Percentiles rank a stretch among this genome's conserved stretches.
phyloP scores from a whole-genome alignment of 2,888 invertebrate species.

The Drosophila helvetica region DNA sequence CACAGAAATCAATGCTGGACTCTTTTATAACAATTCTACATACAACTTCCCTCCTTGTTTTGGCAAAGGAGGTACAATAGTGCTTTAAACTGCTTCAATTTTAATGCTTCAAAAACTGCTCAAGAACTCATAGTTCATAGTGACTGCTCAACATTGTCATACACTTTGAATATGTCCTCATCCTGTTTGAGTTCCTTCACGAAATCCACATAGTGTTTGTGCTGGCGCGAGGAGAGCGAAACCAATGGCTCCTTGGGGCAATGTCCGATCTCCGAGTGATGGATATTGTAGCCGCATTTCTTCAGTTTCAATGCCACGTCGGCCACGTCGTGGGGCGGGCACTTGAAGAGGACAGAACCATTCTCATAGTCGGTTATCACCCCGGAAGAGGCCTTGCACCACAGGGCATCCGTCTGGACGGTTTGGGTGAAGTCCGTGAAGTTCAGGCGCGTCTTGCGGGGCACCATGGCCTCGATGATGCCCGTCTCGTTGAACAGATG shows the following conservation, averaged over 20 bases:
- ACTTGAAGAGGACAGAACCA: conserved; percentile 61
- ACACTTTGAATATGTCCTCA: conserved; percentile 60
- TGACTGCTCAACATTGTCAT: conserved; percentile 66
- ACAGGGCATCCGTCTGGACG: conserved; percentile 50
- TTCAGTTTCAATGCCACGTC: conserved; percentile 45
- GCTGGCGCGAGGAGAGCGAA: conserved; percentile 34
- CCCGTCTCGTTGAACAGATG: conserved; percentile 57
- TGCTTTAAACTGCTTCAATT: not conserved
- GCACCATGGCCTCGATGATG: conserved; percentile 55
- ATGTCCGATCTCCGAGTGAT: conserved; percentile 55
- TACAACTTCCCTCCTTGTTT: too few relatives aligned
- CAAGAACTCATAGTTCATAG: not conserved
- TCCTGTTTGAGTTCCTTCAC: conserved; percentile 46
- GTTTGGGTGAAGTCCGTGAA: conserved; percentile 40
- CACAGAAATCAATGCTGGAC: not conserved
- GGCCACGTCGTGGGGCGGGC: conserved; percentile 48
- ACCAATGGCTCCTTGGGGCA: conserved; percentile 45
- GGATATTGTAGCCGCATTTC: conserved; percentile 53
- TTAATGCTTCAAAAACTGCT: not conserved
- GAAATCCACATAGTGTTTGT: conserved; percentile 53
- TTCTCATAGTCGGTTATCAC: conserved; percentile 45
- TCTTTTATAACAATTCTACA: not conserved
- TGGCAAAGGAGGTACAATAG: not conserved
- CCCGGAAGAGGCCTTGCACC: conserved; percentile 54
- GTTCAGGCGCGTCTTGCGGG: conserved; percentile 22